Base-by-base conservation (phyloP, 1,140 invertebrate species). In the Pseudomyrmex cubaensis region DNA sequence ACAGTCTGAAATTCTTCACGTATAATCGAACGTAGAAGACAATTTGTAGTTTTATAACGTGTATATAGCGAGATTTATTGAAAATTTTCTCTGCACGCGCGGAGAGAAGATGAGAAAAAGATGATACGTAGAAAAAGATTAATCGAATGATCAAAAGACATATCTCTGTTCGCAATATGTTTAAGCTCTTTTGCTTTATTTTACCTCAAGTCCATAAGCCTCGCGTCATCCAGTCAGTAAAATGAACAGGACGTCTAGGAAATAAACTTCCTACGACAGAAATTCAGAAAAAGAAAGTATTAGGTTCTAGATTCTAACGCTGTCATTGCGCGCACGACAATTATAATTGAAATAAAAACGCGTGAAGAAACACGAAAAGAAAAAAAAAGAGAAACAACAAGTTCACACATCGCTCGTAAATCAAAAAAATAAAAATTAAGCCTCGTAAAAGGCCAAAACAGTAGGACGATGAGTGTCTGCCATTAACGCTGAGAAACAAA, bases 241-340 rank as follows among this genome's bases (percentile, higher is more conserved):
- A 91, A 87, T 90, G 84, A 87, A 90, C 86, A 82, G 84, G 89
- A 87, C 85, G 86, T 90, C 86, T 91, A 90, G 90, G 75, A 91
- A 91, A 86, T 87, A 90, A 90, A 90, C 86, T 90, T 90, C 90
- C 90, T 91, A 82, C 88, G 90, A 76, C 89, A 91, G 76, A 91
- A 91, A 91, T 90, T 22, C 88, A 91, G 89, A 91, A 91, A 91
- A 91, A 91, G 75, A 90, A 90, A 90, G 61, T 72, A 90, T 91
- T 90, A 91, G 82, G 75, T 86, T 77, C 61, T 56, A 46, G 35
- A 56, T 67, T 44, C 50, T 75, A 67, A 82, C 64, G 52, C 56
- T 48, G 59, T 74, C 56, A 22, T 61, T 54, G 73, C 10, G 77
- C 13, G 35, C 64, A 73, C 54, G 54, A 72, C 54, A 73, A 63